Evolutionary conservation across 1,140 invertebrate species (phyloP).

Genomic region (Pissodes strobi): DNA sequence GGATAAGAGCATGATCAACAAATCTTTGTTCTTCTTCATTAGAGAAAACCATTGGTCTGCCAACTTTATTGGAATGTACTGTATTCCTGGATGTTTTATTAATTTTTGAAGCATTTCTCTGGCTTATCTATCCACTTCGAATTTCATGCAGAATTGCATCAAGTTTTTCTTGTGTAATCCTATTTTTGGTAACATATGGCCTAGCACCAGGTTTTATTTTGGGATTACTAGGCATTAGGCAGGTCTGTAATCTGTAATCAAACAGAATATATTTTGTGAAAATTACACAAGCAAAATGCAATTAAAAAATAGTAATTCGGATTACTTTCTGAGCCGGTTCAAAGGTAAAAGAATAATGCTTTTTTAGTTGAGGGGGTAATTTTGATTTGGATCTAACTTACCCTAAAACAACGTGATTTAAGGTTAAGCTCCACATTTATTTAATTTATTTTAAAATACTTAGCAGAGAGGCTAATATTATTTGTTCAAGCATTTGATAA

Average conservation of each 20-base stretch:
- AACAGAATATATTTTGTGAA: neutral
- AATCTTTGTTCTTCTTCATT: neutral
- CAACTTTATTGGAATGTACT: neutral
- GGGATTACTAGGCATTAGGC: neutral
- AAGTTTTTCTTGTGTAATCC: neutral
- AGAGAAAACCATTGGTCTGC: neutral
- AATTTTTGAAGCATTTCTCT: too few species aligned
- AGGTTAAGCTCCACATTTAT: neutral
- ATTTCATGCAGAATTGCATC: too few species aligned
- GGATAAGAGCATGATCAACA: neutral
- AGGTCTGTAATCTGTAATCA: neutral
- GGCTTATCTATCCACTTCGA: too few species aligned
- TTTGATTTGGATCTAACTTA: neutral
- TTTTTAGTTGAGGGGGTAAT: too few species aligned
- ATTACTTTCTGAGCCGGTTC: neutral
- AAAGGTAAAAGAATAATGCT: neutral
- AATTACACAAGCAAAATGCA: neutral
- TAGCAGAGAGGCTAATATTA: neutral
- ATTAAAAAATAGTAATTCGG: neutral
- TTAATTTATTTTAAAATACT: neutral
- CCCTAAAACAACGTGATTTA: neutral
- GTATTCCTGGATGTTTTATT: too few species aligned
- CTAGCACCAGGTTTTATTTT: too few species aligned
- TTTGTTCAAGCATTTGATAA: too few species aligned
- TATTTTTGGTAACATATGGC: neutral